These are phyloP conservation scores for Drosophila phalerata DNA, from an alignment of 2,888 invertebrate genomes.

Conservation along the genomic window DNA sequence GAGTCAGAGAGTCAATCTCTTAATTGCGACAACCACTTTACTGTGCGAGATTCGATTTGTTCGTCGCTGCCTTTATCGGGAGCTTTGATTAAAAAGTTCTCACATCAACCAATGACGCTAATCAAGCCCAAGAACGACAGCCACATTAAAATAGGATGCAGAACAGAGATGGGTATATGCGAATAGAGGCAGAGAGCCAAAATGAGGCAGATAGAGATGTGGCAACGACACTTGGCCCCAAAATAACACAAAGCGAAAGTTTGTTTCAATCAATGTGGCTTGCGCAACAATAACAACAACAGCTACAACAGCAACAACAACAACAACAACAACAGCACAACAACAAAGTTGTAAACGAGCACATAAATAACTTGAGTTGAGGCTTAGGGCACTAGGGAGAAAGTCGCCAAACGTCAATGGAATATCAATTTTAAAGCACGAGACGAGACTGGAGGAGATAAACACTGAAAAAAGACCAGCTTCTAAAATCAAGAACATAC, in stretches of 20 bases:
- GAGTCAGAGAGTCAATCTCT: constrained; percentile 36
- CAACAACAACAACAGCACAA: constrained; percentile 22
- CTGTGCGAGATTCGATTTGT: constrained; percentile 16
- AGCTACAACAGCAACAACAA: constrained; percentile 8
- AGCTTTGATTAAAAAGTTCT: constrained; percentile 76
- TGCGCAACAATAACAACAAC: constrained; percentile 27
- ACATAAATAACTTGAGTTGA: constrained; percentile 72
- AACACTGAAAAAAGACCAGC: no score
- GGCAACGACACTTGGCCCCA: constrained; percentile 42
- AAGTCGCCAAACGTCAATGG: constrained; percentile 74
- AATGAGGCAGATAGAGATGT: constrained; percentile 14
- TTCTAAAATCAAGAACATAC: no score
- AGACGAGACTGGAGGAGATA: neutral
- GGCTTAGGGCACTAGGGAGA: constrained; percentile 32
- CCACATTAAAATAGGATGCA: neutral
- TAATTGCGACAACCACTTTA: constrained; percentile 60
- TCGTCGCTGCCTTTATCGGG: constrained; percentile 18
- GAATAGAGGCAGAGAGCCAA: neutral
- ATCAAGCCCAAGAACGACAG: constrained; percentile 50
- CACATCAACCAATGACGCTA: constrained; percentile 68
- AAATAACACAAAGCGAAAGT: constrained; percentile 64
- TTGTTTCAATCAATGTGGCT: constrained; percentile 77
- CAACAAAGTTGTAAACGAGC: constrained; percentile 73
- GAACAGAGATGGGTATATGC: neutral
- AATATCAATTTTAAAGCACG: constrained; percentile 74